Evolutionary conservation across 2,797 vertebrate genomes (phyloP).

Genomic region (Staurois parvus): DNA sequence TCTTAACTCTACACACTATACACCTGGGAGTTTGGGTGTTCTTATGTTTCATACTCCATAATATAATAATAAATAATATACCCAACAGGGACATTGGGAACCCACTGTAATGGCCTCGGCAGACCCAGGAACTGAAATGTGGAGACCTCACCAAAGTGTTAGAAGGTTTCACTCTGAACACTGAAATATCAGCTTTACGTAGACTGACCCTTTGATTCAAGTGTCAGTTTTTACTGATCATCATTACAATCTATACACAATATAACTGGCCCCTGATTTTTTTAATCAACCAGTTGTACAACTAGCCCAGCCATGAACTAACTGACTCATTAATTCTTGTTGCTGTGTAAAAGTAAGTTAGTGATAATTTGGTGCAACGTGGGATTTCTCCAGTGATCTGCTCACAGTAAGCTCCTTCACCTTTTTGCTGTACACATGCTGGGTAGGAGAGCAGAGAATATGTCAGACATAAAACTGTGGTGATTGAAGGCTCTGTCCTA

Average conservation of each 20-base stretch:
- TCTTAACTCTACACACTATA: too few relatives aligned
- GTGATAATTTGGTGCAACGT: neutral
- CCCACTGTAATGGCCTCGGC: neutral
- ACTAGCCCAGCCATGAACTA: neutral
- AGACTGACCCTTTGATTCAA: too few relatives aligned
- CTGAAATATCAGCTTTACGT: too few relatives aligned
- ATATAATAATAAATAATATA: neutral
- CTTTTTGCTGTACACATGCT: neutral
- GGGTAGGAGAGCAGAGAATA: neutral
- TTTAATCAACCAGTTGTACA: neutral
- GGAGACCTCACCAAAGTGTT: too few relatives aligned
- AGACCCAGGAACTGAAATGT: too few relatives aligned
- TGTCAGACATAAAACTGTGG: constrained; percentile 20
- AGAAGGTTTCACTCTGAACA: too few relatives aligned
- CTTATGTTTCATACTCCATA: too few relatives aligned
- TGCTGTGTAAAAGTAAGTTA: neutral
- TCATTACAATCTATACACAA: too few relatives aligned
- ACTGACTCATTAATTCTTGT: neutral
- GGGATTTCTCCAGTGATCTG: neutral
- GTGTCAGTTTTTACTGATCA: too few relatives aligned
- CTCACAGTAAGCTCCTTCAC: neutral
- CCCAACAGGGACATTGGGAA: neutral
- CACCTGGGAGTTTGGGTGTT: too few relatives aligned
- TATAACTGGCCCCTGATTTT: too few relatives aligned
- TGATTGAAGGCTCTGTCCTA: constrained; percentile 44